Evolutionary conservation across 1,140 invertebrate species (phyloP), one percentile per base, ranked within the genome.

Genomic region (Homalodisca vitripennis): DNA sequence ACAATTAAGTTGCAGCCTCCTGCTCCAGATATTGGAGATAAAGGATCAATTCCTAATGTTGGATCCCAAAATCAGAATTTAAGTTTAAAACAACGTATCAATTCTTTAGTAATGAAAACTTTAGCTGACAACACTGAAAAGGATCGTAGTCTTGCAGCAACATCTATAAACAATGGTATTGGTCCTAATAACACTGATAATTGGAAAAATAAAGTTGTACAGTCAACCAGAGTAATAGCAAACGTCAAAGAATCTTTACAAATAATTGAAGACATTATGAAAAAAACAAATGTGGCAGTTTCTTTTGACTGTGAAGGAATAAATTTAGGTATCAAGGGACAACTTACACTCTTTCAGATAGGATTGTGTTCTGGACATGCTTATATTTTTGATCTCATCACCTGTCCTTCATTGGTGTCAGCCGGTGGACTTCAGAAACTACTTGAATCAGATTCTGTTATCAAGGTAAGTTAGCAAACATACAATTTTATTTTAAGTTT

Each of bases 251-350:
- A 95, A 74, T 89, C 90, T 78, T 79, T 86, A 68, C 85, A 89
- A 74, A 84, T 95, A 65, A 85, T 94, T 27, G 89, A 91, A 34
- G 88, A 91, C 60, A 89, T 97, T 66, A 81, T 84, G n/a, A 82
- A 83, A 51, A 85, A 85, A 73, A 78, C 81, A 26, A 79, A 84
- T 68, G 79, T 84, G 32, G 86, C 89, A 41, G 81, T 97, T 29
- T 91, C 91, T 0, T 87, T 96, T 73, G 94, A 97, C 79, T 94
- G 91, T 74, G 94, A 97, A 82, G 94, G 94, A 22, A 90, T 97
- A 6, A 97, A 96, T 82, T 81, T 96, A 32, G 94, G 93, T 1
- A 79, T 88, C 0, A 93, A 92, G 76, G 93, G 92, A 17, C 88
- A 88, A 73, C 81, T 97, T 27, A 97, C 94, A 0, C 79, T 97